A percentile compares a stretch with the other conserved stretches of the same genome.
Evolutionary conservation across 2,797 vertebrate species (phyloP).

Genomic region (Mormyrops attenuatus): DNA sequence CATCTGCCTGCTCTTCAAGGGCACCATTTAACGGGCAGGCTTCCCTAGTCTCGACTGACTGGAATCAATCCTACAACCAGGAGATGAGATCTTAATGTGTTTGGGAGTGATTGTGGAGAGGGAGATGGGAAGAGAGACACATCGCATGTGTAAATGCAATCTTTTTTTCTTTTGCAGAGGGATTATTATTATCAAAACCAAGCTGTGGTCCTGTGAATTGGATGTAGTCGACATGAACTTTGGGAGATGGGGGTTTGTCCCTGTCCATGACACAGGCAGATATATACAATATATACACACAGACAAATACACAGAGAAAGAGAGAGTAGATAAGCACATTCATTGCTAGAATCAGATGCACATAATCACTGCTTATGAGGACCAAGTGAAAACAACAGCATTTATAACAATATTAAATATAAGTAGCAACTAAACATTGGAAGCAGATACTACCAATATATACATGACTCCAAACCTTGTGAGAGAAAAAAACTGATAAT

Average conservation of each 20-base stretch:
- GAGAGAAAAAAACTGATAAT: not conserved
- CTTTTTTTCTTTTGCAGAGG: not conserved
- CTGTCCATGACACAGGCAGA: not conserved
- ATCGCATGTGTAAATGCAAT: not conserved
- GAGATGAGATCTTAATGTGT: slow-evolving; percentile 53
- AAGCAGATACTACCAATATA: not conserved
- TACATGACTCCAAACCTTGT: not conserved
- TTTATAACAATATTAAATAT: not conserved
- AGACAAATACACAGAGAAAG: not conserved
- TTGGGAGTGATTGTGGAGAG: slow-evolving; percentile 32
- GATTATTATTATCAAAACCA: not conserved
- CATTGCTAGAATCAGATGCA: not conserved
- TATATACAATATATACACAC: not conserved
- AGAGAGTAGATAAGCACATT: not conserved
- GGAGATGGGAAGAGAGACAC: not conserved
- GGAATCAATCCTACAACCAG: slow-evolving; percentile 50
- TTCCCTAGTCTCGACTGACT: slow-evolving; percentile 36
- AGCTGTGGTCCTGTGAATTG: not conserved
- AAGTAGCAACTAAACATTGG: not conserved
- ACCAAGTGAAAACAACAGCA: not conserved
- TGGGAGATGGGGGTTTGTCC: not conserved
- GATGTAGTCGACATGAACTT: not conserved
- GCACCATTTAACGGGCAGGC: slow-evolving; percentile 42
- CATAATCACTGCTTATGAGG: not conserved
- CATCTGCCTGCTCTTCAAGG: slow-evolving; percentile 33